phyloP scores from a whole-genome alignment of 2,888 invertebrate species.

The Macaria notata region DNA sequence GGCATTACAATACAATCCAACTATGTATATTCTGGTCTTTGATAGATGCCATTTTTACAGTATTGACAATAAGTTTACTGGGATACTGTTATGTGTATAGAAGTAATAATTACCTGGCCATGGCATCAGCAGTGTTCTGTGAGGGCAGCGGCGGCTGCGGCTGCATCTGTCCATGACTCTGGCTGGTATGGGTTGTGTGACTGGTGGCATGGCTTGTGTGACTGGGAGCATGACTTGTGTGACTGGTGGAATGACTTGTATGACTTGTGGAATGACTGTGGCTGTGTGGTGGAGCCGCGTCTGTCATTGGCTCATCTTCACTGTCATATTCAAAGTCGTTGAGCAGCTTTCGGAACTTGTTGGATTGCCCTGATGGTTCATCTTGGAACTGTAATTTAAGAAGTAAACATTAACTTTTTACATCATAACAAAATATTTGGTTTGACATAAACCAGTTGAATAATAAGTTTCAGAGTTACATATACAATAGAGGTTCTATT shows the following conservation, averaged over 20 bases:
- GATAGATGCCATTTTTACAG: no score
- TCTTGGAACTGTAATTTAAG: slow-evolving; percentile 62
- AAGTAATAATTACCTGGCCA: slow-evolving; percentile 58
- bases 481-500: no score
- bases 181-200: slow-evolving; percentile 15
- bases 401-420: no score
- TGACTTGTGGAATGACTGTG: slow-evolving; percentile 30
- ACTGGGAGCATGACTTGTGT: slow-evolving; percentile 17
- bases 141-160: slow-evolving; percentile 23
- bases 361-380: slow-evolving; percentile 57
- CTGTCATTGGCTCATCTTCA: slow-evolving; percentile 88
- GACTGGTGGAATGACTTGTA: slow-evolving; percentile 18
- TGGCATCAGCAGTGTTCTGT: slow-evolving; percentile 59
- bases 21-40: no score
- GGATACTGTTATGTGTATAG: no score
- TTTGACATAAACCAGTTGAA: no score
- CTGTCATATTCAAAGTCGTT: slow-evolving; percentile 95
- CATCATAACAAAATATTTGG: no score
- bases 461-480: no score
- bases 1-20: no score
- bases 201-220: slow-evolving; percentile 13
- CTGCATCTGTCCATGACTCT: slow-evolving; percentile 20
- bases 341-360: slow-evolving; percentile 91
- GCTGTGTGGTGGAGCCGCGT: slow-evolving; percentile 47
- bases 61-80: no score